Evolutionary conservation across 2,113 vertebrate genomes (phyloP).

Genomic region (Hippocampus guttulatus): DNA sequence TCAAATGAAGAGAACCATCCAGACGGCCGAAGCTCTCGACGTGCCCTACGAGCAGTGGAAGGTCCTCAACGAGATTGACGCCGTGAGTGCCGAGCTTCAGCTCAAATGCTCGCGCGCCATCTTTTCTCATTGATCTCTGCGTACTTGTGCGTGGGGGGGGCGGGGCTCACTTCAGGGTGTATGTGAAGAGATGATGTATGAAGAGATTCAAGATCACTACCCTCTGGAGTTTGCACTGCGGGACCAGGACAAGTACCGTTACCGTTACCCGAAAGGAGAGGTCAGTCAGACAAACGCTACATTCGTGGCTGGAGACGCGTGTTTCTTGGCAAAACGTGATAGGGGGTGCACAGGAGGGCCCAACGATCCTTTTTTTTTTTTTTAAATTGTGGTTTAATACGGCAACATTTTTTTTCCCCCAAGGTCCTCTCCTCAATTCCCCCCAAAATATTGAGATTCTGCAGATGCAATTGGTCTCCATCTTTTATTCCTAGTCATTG

Average conservation of each 20-base stretch:
- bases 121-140: neutral
- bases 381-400: no score
- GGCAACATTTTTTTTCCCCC: no score
- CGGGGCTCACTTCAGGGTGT: conserved; percentile 75
- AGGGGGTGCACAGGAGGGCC: no score
- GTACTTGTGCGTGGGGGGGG: conserved; percentile 9
- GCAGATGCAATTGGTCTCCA: no score
- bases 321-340: no score
- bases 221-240: conserved; percentile 93
- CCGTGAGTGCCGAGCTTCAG: conserved; percentile 67
- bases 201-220: conserved; percentile 90
- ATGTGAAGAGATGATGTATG: conserved; percentile 96
- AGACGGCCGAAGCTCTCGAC: conserved; percentile 88
- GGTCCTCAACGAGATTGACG: conserved; percentile 95
- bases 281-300: conserved; percentile 61
- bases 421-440: no score
- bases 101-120: neutral
- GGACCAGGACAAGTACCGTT: conserved; percentile 98
- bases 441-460: no score
- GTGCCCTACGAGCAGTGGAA: conserved; percentile 99
- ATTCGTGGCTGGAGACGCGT: neutral
- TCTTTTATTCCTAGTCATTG: no score
- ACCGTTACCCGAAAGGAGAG: conserved; percentile 97
- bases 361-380: no score
- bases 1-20: conserved; percentile 99